Percentiles rank a stretch among this genome's conserved stretches.
phyloP scores from a whole-genome alignment of 2,797 vertebrate genomes.

The Avahi laniger region DNA sequence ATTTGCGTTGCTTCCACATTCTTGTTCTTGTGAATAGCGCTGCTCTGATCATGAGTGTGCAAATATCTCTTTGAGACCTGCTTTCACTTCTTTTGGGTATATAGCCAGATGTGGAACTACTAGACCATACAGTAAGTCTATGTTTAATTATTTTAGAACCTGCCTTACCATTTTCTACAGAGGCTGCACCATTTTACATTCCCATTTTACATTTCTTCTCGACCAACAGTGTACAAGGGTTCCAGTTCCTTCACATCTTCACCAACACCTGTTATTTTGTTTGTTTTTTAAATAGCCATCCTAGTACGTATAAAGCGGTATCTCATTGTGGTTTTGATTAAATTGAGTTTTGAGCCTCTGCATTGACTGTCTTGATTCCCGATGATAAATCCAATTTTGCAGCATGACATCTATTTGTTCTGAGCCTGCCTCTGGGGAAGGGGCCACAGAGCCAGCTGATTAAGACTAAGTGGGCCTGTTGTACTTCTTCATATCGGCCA shows the following conservation, averaged over 20 bases:
- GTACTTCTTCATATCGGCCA: constrained; percentile 70
- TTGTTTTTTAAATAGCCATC: neutral
- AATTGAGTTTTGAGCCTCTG: neutral
- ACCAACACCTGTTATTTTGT: neutral
- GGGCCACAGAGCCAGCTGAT: neutral
- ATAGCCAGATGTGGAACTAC: neutral
- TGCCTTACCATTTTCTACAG: neutral
- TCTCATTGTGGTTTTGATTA: neutral
- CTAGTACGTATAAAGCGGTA: neutral
- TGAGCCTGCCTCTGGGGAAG: constrained; percentile 58
- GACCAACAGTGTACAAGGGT: neutral
- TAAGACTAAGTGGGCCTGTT: neutral
- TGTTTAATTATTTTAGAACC: neutral
- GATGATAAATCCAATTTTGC: neutral
- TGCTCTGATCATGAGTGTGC: neutral
- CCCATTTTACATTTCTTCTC: too few relatives aligned
- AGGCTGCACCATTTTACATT: neutral
- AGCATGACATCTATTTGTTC: neutral
- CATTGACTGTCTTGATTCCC: neutral
- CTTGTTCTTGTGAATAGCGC: neutral
- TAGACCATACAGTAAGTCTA: neutral
- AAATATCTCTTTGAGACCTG: neutral
- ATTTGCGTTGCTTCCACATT: neutral
- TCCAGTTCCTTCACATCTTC: neutral
- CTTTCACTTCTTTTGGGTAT: neutral